Evolutionary conservation across 2,797 vertebrate species (phyloP).

Genomic region (Galagoides demidoff): DNA sequence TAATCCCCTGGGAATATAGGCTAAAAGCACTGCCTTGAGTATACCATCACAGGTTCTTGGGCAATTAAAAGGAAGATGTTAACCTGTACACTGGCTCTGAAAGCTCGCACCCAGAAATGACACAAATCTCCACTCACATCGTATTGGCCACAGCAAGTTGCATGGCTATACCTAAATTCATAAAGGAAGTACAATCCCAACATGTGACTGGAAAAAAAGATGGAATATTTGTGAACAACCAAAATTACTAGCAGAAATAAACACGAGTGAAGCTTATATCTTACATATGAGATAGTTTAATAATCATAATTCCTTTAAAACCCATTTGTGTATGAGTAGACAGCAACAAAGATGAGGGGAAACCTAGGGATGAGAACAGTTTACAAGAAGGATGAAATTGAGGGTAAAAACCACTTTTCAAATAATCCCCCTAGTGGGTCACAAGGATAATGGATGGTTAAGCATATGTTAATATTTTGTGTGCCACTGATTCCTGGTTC

Average conservation of each 20-base stretch:
- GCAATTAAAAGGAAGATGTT: background rate
- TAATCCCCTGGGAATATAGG: background rate
- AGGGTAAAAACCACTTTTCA: slow-evolving; percentile 19
- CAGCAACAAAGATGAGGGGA: background rate
- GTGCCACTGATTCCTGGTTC: background rate
- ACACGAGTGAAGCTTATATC: background rate
- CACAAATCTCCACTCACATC: background rate
- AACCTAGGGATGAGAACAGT: background rate
- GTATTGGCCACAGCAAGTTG: background rate
- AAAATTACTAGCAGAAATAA: background rate
- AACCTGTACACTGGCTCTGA: background rate
- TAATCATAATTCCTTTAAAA: slow-evolving; percentile 36
- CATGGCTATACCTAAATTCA: background rate
- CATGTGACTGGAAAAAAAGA: background rate
- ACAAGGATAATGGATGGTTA: background rate
- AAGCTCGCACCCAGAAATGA: background rate
- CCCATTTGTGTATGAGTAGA: background rate
- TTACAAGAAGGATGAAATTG: background rate
- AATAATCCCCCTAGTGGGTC: slow-evolving; percentile 4
- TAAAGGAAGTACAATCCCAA: background rate
- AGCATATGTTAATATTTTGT: slow-evolving; percentile 10
- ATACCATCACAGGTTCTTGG: background rate
- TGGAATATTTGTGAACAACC: background rate
- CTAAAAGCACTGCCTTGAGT: background rate
- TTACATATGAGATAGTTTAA: slow-evolving; percentile 7